A percentile compares a stretch with the other conserved stretches of the same genome.
Evolutionary conservation across 1,140 invertebrate genomes (phyloP).

Genomic region (Drosophila murphyi): DNA sequence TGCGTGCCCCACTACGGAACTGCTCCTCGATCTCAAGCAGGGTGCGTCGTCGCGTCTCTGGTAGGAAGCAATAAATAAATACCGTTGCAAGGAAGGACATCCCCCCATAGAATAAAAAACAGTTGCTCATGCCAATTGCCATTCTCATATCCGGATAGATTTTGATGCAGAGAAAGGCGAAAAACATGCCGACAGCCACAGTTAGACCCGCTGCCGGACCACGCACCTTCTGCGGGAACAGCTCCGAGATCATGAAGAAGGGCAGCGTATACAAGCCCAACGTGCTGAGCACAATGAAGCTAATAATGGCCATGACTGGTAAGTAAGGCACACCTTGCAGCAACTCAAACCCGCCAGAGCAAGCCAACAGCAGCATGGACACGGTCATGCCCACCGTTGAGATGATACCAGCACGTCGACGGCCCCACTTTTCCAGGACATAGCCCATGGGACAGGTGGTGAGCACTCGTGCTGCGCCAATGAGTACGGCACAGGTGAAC

Average conservation of each 20-base stretch:
- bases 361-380: slow-evolving; percentile 86
- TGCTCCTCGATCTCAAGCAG: slow-evolving; percentile 89
- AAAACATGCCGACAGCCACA: slow-evolving; percentile 88
- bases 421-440: slow-evolving; percentile 86
- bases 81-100: slow-evolving; percentile 89
- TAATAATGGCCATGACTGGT: slow-evolving; percentile 86
- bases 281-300: slow-evolving; percentile 87
- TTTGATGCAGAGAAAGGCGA: slow-evolving; percentile 91
- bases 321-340: slow-evolving; percentile 61
- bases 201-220: slow-evolving; percentile 89
- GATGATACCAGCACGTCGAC: slow-evolving; percentile 86
- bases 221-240: slow-evolving; percentile 88
- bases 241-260: slow-evolving; percentile 91
- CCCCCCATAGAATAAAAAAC: slow-evolving; percentile 90
- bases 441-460: slow-evolving; percentile 86
- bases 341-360: slow-evolving; percentile 61
- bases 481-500: slow-evolving; percentile 86
- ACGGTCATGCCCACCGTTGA: slow-evolving; percentile 88
- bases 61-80: slow-evolving; percentile 89
- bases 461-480: slow-evolving; percentile 86
- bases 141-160: slow-evolving; percentile 88
- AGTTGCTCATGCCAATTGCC: slow-evolving; percentile 86
- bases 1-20: slow-evolving; percentile 77
- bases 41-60: slow-evolving; percentile 92
- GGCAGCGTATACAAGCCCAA: slow-evolving; percentile 88